Evolutionary conservation across 2,113 vertebrate species (phyloP).

Genomic region (Corythornis vintsioides): DNA sequence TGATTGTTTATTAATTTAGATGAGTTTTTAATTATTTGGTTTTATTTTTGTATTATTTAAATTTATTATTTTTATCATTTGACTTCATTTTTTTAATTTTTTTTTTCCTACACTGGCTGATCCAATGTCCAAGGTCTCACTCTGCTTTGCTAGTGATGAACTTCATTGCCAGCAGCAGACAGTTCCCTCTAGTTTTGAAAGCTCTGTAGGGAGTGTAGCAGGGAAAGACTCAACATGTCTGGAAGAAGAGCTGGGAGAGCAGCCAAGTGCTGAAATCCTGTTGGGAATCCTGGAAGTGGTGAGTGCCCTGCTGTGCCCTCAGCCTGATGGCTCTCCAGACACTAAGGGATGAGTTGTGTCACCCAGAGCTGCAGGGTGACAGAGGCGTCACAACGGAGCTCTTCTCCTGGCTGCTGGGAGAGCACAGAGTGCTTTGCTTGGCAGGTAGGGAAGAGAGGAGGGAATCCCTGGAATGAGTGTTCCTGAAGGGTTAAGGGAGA

Average conservation of each 20-base stretch:
- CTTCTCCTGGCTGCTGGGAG: neutral
- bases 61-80: too few relatives aligned
- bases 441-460: neutral
- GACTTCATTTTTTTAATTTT: too few relatives aligned
- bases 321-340: neutral
- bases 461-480: neutral
- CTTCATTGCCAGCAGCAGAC: neutral
- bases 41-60: too few relatives aligned
- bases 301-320: neutral
- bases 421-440: neutral
- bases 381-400: neutral
- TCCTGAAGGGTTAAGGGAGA: constrained; percentile 61
- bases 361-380: neutral
- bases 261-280: neutral
- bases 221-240: neutral
- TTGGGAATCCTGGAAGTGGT: neutral
- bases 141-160: neutral
- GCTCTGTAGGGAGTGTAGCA: neutral
- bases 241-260: neutral
- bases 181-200: neutral
- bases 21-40: neutral
- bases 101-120: neutral
- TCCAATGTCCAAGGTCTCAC: neutral
- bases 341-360: neutral
- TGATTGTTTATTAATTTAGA: too few relatives aligned